phyloP scores from a whole-genome alignment of 2,888 invertebrate genomes.

The Diaperis boleti region DNA sequence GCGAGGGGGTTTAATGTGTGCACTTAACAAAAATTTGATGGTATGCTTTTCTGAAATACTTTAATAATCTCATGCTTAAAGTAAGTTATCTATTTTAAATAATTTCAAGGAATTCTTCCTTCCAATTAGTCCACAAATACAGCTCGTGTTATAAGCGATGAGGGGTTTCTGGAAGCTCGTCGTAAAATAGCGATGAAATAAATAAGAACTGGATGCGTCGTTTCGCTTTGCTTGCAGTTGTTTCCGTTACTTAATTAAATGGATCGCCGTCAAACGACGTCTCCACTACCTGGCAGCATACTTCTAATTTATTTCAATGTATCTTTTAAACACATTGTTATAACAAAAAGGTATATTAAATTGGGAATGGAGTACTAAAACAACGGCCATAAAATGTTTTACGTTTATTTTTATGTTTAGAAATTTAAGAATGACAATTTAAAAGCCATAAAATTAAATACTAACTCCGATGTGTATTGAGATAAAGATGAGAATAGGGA shows the following conservation, averaged over 20 bases:
- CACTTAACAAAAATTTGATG: constrained; percentile 32
- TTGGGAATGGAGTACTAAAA: constrained; percentile 50
- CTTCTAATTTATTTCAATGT: constrained; percentile 47
- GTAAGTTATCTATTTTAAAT: no score
- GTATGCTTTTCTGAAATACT: no score
- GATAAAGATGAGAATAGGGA: constrained; percentile 49
- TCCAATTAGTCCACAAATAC: constrained; percentile 18
- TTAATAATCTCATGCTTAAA: no score
- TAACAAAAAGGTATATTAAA: constrained; percentile 50
- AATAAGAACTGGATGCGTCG: constrained; percentile 30
- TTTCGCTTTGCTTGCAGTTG: constrained; percentile 17
- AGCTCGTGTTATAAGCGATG: constrained; percentile 24
- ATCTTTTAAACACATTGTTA: constrained; percentile 52
- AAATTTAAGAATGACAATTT: constrained; percentile 57
- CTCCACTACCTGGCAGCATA: constrained; percentile 37
- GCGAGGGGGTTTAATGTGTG: constrained; percentile 26
- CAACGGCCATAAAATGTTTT: constrained; percentile 54
- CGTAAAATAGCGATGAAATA: constrained; percentile 35
- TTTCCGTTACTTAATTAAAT: constrained; percentile 38
- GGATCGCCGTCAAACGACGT: constrained; percentile 26
- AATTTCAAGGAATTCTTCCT: no score
- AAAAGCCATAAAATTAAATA: constrained; percentile 53
- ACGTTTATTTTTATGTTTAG: constrained; percentile 55
- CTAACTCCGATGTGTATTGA: constrained; percentile 53
- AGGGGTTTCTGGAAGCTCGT: constrained; percentile 28